Evolutionary conservation across 2,113 vertebrate species (phyloP).

Genomic region (Pica pica): DNA sequence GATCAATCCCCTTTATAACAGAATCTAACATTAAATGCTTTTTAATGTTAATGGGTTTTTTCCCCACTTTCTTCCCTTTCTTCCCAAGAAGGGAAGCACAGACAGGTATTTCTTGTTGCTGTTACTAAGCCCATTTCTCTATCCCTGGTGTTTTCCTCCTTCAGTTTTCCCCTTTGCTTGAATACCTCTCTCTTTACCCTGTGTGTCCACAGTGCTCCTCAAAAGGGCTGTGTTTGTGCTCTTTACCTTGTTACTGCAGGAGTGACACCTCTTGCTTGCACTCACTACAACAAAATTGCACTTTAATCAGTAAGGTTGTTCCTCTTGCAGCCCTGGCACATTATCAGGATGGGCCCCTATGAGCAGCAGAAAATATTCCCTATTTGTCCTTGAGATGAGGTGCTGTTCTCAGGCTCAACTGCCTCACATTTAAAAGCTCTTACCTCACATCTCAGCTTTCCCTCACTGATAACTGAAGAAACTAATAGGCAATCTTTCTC

Average conservation of each 20-base stretch:
- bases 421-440: background rate
- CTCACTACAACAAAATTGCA: background rate
- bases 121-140: background rate
- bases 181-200: background rate
- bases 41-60: background rate
- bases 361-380: background rate
- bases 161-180: background rate
- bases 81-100: background rate
- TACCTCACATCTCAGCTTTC: background rate
- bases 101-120: background rate
- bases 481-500: background rate
- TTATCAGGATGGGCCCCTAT: background rate
- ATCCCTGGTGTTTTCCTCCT: background rate
- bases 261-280: background rate
- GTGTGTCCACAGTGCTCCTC: background rate
- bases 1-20: background rate
- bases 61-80: background rate
- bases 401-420: background rate
- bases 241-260: background rate
- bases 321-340: background rate
- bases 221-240: background rate
- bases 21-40: background rate
- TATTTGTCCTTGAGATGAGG: background rate
- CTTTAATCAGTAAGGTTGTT: background rate
- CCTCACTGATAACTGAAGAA: background rate